Evolutionary conservation across 2,888 invertebrate species (phyloP).

Genomic region (Chymomyza procnemis): DNA sequence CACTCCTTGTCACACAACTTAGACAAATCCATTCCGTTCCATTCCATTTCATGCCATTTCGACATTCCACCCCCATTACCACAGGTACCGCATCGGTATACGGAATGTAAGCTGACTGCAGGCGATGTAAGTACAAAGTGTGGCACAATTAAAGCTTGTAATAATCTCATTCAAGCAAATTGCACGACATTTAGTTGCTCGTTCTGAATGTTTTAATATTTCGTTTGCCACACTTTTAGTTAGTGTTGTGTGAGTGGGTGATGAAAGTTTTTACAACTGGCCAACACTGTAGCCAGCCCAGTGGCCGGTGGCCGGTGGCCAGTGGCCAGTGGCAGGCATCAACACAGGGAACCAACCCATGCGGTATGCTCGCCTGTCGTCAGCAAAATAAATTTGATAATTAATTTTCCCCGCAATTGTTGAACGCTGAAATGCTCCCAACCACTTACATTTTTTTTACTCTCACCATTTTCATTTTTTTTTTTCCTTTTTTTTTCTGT

Average conservation of each 20-base stretch:
- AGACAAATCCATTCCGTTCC: background rate
- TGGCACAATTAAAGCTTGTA: conserved; percentile 28
- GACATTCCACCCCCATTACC: background rate
- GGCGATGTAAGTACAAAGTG: conserved; percentile 8
- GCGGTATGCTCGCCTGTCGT: conserved; percentile 3
- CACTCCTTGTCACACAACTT: background rate
- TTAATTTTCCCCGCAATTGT: conserved; percentile 32
- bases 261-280: conserved; percentile 10
- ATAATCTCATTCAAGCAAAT: conserved; percentile 23
- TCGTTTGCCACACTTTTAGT: background rate
- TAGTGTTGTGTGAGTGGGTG: no score
- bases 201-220: background rate
- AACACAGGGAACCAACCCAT: background rate
- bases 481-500: conserved; percentile 12
- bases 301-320: background rate
- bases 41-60: background rate
- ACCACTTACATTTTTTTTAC: conserved; percentile 12
- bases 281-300: background rate
- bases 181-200: conserved; percentile 14
- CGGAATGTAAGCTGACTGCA: background rate
- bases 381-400: conserved; percentile 35
- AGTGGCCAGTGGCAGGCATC: background rate
- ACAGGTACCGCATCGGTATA: background rate
- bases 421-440: conserved; percentile 17
- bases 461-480: background rate